Base-by-base conservation (phyloP, 2,888 invertebrate genomes). In the Mechanitis messenoides region DNA sequence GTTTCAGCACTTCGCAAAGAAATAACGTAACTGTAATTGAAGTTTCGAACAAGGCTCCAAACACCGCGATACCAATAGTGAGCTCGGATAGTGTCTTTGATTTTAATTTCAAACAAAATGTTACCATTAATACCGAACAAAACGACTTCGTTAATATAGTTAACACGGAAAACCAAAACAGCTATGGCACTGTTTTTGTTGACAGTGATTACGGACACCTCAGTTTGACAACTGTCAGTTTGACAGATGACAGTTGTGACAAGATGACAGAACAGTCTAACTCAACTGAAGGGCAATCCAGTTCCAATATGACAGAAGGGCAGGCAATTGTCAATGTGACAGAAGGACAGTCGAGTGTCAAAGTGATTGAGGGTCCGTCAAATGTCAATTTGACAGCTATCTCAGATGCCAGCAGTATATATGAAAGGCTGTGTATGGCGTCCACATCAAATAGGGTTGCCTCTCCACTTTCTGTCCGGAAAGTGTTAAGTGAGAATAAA, bases 21-120 rank as follows among this genome's bases (percentile, higher is more conserved):
- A 82, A 91, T 0, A 92, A 92, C 67, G 83, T 92, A 45, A 92
- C 92, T 33, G 92, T 92, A 0, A 92, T 92, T n/a, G 87, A 92
- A 83, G 92, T 92, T 1, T 92, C 92, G 0, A 92, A 92, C 53
- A 87, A 85, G 45, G 82, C 88, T 0, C 89, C 89, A 0, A 88
- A 88, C 72, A 87, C 89, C 0, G 89, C 89, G 0, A 89, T 88
- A 33, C 88, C 88, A 0, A 78, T 87, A 0, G 61, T 87, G 20
- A 84, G 85, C 0, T 72, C 79, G 0, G 84, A 84, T 56, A 78
- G 84, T 45, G 71, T 88, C 0, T 90, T 90, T 68, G 75, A 87
- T 61, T 90, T 89, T 55, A 79, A 83, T 11, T 82, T 88, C 63
- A 79, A 82, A 71, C 78, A 71, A 58, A 77, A 77, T 3, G 60